Evolutionary conservation across 2,797 vertebrate genomes (phyloP), one percentile per base, ranked within the genome.

Genomic region (Chromobotia macracanthus): DNA sequence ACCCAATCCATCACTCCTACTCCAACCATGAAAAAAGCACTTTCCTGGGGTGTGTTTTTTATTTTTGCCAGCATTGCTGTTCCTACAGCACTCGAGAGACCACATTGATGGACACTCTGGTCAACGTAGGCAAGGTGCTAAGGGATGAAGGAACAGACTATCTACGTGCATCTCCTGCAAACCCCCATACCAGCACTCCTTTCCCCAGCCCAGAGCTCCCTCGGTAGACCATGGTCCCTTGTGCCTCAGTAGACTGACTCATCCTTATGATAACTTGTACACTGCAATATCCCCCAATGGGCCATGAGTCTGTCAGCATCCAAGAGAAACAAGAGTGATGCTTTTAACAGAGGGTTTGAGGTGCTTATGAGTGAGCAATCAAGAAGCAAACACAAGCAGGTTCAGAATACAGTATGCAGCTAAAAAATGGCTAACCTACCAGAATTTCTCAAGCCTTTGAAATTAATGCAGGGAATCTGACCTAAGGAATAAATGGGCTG

Each of bases 11-110:
- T 93, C 92, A 93, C 88, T 87, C 78, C 77, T 81, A 83, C 84
- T 92, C 89, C 90, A 85, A 87, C 87, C 87, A 89, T 86, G 91
- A 91, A 91, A 92, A 93, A 93, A 92, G 92, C 93, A 91, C 91
- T 94, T 92, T 93, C 90, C 90, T 88, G 84, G 86, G 89, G 88
- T 89, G 88, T 88, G 84, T 92, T 90, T 91, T 91, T 90, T 87
- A 89, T 87, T 91, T 92, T 89, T 93, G 92, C 91, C 89, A 89
- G 90, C 89, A 73, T 86, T 88, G 90, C 90, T 92, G 90, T 93
- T 93, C 92, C 91, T 81, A 82, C 38, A 85, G 87, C 87, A 91
- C 93, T 92, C 91, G 78, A 77, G 93, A 93, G 93, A 93, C 90
- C 87, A 80, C 44, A 53, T 86, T 94, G 93, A 94, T 93, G 93